phyloP scores from a whole-genome alignment of 2,888 invertebrate species.

The Phytoseiulus persimilis region DNA sequence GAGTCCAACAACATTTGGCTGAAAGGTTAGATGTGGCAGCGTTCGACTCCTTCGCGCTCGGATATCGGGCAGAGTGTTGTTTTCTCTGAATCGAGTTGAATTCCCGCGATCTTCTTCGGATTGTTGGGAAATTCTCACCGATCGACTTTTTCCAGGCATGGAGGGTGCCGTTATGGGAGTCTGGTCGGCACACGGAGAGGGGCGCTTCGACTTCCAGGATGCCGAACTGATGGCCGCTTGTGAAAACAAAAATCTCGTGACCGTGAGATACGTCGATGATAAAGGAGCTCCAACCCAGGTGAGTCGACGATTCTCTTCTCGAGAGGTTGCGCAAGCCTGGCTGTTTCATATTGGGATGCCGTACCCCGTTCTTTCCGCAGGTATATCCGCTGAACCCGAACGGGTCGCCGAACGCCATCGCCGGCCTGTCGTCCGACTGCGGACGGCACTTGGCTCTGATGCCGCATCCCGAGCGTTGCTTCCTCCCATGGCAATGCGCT shows the following conservation, averaged over 20 bases:
- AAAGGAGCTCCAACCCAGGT: slow-evolving; percentile 61
- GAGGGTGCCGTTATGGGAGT: slow-evolving; percentile 77
- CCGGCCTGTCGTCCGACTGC: slow-evolving; percentile 76
- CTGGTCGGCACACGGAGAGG: slow-evolving; percentile 96
- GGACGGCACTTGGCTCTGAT: slow-evolving; percentile 94
- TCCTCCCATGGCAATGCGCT: slow-evolving; percentile 83
- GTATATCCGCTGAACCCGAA: slow-evolving; percentile 90
- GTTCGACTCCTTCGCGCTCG: too few relatives aligned
- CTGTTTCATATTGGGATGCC: neutral
- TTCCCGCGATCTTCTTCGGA: too few relatives aligned
- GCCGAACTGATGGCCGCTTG: slow-evolving; percentile 49
- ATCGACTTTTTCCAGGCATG: slow-evolving; percentile 60
- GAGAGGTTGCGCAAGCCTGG: neutral
- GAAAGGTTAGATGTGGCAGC: slow-evolving; percentile 51
- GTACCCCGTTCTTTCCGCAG: slow-evolving; percentile 40
- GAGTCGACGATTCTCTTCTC: too few relatives aligned
- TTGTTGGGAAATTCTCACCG: neutral
- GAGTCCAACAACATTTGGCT: slow-evolving; percentile 70
- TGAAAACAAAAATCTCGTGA: slow-evolving; percentile 58
- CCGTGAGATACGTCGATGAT: slow-evolving; percentile 77
- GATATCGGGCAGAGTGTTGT: too few relatives aligned
- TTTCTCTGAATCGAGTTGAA: too few relatives aligned
- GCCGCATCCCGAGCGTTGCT: slow-evolving; percentile 95
- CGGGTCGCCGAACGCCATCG: slow-evolving; percentile 74
- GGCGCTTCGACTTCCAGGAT: slow-evolving; percentile 56